A percentile compares a stretch with the other conserved stretches of the same genome.
phyloP scores from a whole-genome alignment of 2,113 vertebrate species.

The Manacus vitellinus region DNA sequence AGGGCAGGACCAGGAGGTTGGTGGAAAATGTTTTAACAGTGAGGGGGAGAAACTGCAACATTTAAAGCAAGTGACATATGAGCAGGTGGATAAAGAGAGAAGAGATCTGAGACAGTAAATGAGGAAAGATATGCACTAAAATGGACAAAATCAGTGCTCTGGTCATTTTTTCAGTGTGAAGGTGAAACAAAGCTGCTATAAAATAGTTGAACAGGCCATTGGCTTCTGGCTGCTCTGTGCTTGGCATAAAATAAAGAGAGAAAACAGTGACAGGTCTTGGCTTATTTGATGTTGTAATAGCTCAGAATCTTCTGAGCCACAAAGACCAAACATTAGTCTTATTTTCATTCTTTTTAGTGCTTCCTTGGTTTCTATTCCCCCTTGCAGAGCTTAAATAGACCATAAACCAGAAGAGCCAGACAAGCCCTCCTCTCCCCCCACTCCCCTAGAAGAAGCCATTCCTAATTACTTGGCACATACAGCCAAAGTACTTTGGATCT shows the following conservation, averaged over 20 bases:
- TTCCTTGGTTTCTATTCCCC: neutral
- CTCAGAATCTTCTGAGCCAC: conserved; percentile 7
- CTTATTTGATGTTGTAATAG: neutral
- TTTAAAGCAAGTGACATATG: neutral
- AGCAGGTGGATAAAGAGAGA: neutral
- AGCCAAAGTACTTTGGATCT: neutral
- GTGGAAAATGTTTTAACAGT: neutral
- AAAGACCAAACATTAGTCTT: conserved; percentile 3
- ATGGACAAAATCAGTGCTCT: neutral
- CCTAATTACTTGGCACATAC: neutral
- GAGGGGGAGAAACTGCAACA: neutral
- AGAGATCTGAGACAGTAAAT: neutral
- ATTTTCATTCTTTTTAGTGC: neutral
- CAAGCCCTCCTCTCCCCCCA: neutral
- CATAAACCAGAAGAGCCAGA: neutral
- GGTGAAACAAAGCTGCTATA: neutral
- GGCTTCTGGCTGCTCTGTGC: neutral
- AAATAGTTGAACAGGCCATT: neutral
- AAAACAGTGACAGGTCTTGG: conserved; percentile 15
- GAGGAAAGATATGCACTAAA: neutral
- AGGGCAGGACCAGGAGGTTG: neutral
- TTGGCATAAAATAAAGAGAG: neutral
- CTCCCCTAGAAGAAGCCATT: neutral
- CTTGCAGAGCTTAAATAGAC: neutral
- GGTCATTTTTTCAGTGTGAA: neutral